Percentiles rank a stretch among this genome's conserved stretches.
Evolutionary conservation across 2,888 invertebrate genomes (phyloP).

Genomic region (Zaprionus obscuricornis): DNA sequence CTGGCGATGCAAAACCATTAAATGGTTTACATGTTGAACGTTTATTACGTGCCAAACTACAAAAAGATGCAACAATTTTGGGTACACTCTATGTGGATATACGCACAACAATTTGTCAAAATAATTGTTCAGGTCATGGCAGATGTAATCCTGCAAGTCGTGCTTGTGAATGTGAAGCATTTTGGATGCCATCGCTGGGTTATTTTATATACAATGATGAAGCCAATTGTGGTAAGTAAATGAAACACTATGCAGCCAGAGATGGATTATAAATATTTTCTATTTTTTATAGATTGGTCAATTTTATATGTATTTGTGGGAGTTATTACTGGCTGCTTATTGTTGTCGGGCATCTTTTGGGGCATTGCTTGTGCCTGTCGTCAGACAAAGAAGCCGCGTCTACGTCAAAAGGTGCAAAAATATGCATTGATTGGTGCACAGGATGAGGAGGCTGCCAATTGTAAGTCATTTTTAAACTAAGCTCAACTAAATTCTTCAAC

Average conservation of each 20-base stretch:
- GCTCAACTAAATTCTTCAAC: neutral
- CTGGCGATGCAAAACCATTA: slow-evolving; percentile 74
- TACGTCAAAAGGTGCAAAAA: slow-evolving; percentile 86
- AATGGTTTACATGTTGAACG: slow-evolving; percentile 87
- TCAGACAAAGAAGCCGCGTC: slow-evolving; percentile 84
- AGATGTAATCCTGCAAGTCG: slow-evolving; percentile 92
- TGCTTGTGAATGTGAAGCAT: slow-evolving; percentile 95
- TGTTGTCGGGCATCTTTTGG: slow-evolving; percentile 87
- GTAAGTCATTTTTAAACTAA: slow-evolving; percentile 53
- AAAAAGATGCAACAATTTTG: slow-evolving; percentile 88
- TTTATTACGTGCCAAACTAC: slow-evolving; percentile 87
- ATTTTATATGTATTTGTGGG: slow-evolving; percentile 95
- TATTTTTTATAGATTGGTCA: slow-evolving; percentile 90
- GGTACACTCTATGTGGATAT: slow-evolving; percentile 89
- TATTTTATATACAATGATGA: slow-evolving; percentile 87
- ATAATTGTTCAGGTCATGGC: slow-evolving; percentile 96
- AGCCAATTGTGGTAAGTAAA: slow-evolving; percentile 90
- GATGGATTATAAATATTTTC: slow-evolving; percentile 35
- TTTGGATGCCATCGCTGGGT: slow-evolving; percentile 96
- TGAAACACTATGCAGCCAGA: neutral
- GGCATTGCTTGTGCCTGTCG: slow-evolving; percentile 87
- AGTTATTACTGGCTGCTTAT: slow-evolving; percentile 86
- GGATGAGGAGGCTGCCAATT: slow-evolving; percentile 86
- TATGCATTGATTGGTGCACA: slow-evolving; percentile 89
- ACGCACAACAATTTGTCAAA: slow-evolving; percentile 94